Base-by-base conservation (phyloP, 2,113 vertebrate species). In the Syrmaticus mikado region DNA sequence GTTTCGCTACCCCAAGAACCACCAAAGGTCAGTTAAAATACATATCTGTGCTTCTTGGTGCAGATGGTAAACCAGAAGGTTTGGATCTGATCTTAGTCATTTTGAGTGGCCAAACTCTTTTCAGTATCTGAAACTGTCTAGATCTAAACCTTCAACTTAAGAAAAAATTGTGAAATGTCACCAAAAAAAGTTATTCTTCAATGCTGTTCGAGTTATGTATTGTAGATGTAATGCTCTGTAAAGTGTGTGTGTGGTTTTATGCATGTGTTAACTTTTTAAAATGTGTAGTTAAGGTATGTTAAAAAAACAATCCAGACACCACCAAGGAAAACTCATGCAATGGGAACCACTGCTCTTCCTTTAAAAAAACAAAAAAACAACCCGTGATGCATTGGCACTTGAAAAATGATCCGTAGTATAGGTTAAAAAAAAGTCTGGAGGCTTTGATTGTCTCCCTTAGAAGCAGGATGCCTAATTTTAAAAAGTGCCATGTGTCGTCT, bases 1-100 rank as follows among this genome's bases (percentile, higher is more conserved):
- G 98, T 98, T 90, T 98, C 98, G 5, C 97, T 98, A 91, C 98
- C 98, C 0, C 99, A 99, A 84, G 99, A 99, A 91, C 98, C 98
- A 58, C 98, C 99, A 92, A 99, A 99, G 98, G 99, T 99, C 84
- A 96, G 98, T 95, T 89, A 43, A 53, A 11, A 87, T 66, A 61
- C 6, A 0, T 41, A 25, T 48, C 72, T 89, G 52, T 94, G 62
- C 64, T 81, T n/a, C 20, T 86, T 25, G 36, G 45, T 90, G 72
- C 81, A 88, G 48, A 3, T 71, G 78, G n/a, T 72, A 79, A 88
- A 27, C 24, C 11, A 1, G 12, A 57, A 52, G 34, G 38, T 25
- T 24, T 22, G 25, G 58, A 4, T 73, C 89, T 53, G 55, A 55
- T n/a, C 34, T 48, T 76, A 24, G 48, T 21, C n/a, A 61, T 84